Conservation (phyloP, 2,113 vertebrate species). For the Datnioides undecimradiatus region DNA sequence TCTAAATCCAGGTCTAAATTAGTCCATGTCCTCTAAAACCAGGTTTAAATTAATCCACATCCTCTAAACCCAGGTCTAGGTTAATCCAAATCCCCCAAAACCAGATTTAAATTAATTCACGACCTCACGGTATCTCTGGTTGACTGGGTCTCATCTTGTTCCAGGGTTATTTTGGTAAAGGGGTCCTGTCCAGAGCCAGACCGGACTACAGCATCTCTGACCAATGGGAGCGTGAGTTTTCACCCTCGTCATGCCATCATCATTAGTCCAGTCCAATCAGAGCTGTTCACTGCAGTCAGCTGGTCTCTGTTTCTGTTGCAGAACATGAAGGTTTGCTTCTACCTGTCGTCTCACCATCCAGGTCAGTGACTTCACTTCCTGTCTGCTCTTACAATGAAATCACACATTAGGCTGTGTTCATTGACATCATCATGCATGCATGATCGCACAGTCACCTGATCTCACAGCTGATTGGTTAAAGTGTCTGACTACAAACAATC, state of each 20-base stretch:
- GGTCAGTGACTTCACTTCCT: conserved; percentile 83
- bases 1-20: no score
- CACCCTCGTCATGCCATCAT: conserved; percentile 3
- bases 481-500: no score
- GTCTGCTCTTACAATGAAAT: background rate
- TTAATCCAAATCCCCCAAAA: no score
- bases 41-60: no score
- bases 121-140: background rate
- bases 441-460: no score
- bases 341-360: conserved; percentile 88
- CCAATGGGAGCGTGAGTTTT: conserved; percentile 88
- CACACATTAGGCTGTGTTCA: no score
- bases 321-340: conserved; percentile 80
- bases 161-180: conserved; percentile 97
- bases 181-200: conserved; percentile 91
- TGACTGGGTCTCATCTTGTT: conserved; percentile 15
- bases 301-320: conserved; percentile 79
- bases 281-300: background rate
- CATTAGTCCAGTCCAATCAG: conserved; percentile 14
- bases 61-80: no score
- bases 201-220: conserved; percentile 88
- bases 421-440: no score
- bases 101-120: no score
- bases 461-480: no score
- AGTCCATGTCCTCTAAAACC: no score